These are phyloP conservation scores for Ranitomeya imitator DNA, from an alignment of 2,113 vertebrate species.

Conservation along the genomic window DNA sequence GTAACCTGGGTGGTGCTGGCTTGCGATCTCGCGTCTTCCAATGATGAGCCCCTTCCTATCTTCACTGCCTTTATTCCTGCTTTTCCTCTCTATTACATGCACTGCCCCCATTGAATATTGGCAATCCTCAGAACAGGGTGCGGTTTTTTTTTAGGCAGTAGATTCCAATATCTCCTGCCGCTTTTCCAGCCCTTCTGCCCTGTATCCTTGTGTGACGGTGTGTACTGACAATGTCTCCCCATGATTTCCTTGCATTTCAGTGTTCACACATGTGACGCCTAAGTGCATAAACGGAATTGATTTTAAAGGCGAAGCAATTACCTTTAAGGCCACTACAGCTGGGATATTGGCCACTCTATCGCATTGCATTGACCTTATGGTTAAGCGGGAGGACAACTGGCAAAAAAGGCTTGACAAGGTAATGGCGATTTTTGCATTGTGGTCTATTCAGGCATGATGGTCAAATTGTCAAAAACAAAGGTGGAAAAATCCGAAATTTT, in stretches of 20 bases:
- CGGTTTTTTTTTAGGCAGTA: background rate
- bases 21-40: background rate
- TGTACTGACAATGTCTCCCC: background rate
- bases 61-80: background rate
- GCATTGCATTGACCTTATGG: conserved; percentile 97
- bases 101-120: background rate
- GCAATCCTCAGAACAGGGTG: background rate
- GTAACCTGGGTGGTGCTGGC: background rate
- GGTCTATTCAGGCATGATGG: background rate
- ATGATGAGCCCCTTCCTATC: background rate
- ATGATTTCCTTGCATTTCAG: conserved; percentile 68
- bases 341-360: conserved; percentile 95
- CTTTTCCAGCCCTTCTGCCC: background rate
- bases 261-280: conserved; percentile 83
- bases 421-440: conserved; percentile 48
- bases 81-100: background rate
- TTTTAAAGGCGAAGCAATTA: conserved; percentile 99
- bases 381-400: conserved; percentile 96
- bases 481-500: no score
- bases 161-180: background rate
- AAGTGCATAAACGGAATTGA: conserved; percentile 94
- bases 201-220: background rate
- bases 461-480: background rate
- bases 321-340: conserved; percentile 97
- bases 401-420: conserved; percentile 97